Conservation (phyloP, 1,140 invertebrate species). For the Heliconius melpomene region DNA sequence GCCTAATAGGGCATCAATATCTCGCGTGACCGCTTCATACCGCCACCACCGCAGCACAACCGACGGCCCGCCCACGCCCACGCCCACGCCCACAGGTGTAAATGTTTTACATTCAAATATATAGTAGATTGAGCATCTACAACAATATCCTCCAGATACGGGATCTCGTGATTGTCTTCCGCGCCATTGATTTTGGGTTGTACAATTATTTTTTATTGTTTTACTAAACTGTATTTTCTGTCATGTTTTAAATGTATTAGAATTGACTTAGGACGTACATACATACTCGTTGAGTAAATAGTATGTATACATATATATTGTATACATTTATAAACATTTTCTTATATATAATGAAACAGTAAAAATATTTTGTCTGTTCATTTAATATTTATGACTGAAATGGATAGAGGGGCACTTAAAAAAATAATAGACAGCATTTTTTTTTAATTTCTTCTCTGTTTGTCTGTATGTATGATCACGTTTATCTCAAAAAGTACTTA, state of each 20-base stretch:
- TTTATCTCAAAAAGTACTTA: no score
- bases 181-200: not conserved
- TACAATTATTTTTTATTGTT: not conserved
- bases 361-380: no score
- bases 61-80: not conserved
- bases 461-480: no score
- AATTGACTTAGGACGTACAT: not conserved
- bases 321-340: no score
- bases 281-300: no score
- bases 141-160: not conserved
- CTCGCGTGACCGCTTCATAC: not conserved
- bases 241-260: not conserved
- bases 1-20: constrained; percentile 10
- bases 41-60: not conserved
- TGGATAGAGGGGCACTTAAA: no score
- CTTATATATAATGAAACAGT: no score
- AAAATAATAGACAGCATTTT: no score
- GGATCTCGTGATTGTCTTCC: not conserved
- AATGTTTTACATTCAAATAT: not conserved
- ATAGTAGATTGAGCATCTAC: not conserved
- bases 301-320: no score
- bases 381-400: no score
- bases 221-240: not conserved
- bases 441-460: no score
- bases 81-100: not conserved